Conservation (phyloP, 2,797 vertebrate genomes). For the Brachymystax lenok region DNA sequence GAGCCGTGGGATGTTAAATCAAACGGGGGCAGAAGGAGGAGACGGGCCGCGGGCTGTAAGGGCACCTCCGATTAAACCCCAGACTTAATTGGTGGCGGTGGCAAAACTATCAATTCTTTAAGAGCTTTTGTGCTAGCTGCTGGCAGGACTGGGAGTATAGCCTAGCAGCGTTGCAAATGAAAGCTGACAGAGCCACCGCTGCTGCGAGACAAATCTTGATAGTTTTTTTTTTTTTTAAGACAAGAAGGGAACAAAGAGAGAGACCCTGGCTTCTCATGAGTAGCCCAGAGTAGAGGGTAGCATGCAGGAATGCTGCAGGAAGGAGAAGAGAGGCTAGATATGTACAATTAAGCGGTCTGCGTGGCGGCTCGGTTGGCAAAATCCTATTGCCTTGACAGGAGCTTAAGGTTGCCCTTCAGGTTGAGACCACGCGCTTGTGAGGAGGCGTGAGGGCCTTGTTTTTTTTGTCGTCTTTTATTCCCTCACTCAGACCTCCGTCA, state of each 20-base stretch:
- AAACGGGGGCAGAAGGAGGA: conserved; percentile 67
- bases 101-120: conserved; percentile 76
- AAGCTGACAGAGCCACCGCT: conserved; percentile 71
- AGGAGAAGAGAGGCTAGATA: conserved; percentile 34
- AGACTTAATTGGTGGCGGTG: conserved; percentile 74
- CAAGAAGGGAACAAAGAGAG: conserved; percentile 24
- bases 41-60: conserved; percentile 69
- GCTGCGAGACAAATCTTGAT: conserved; percentile 53
- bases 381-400: conserved; percentile 80
- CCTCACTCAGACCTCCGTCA: conserved; percentile 63
- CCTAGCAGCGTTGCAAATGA: conserved; percentile 61
- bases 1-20: conserved; percentile 75
- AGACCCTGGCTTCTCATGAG: conserved; percentile 53
- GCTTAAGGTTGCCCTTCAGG: conserved; percentile 80
- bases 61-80: conserved; percentile 71
- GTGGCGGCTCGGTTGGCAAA: conserved; percentile 70
- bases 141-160: conserved; percentile 22
- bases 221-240: neutral
- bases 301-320: conserved; percentile 44
- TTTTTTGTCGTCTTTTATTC: conserved; percentile 19
- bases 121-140: conserved; percentile 37
- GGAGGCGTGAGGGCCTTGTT: conserved; percentile 45
- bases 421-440: conserved; percentile 50
- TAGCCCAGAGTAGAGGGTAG: conserved; percentile 58
- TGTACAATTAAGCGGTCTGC: conserved; percentile 78